Conservation (phyloP, 1,140 invertebrate species). For the Dinoponera quadriceps region DNA sequence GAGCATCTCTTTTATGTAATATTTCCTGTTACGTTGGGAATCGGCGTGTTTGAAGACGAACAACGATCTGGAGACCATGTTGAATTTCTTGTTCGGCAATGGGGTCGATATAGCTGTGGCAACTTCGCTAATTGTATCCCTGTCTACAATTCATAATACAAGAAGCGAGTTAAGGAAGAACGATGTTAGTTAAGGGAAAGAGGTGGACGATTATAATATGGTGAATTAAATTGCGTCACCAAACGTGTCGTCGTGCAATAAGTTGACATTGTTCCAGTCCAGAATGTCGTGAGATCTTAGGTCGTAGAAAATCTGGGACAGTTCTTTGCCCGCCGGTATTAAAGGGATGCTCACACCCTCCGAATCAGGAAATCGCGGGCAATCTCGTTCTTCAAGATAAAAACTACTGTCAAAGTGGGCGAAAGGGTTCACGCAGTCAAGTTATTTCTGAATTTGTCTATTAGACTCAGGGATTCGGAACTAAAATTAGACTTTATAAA, state of each 20-base stretch:
- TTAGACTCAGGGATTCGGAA: too few species aligned
- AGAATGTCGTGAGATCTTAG: conserved; percentile 87
- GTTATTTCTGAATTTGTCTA: too few species aligned
- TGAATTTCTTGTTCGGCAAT: conserved; percentile 81
- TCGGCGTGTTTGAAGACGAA: conserved; percentile 86
- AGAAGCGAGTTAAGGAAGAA: background rate
- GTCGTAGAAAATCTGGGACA: conserved; percentile 91
- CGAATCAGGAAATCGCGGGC: conserved; percentile 88
- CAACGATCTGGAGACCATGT: conserved; percentile 86
- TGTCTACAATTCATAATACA: conserved; percentile 80
- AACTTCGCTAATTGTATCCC: conserved; percentile 88
- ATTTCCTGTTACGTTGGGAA: conserved; percentile 83
- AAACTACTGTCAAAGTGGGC: background rate
- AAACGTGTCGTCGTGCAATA: conserved; percentile 90
- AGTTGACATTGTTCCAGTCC: conserved; percentile 89
- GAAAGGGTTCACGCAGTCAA: background rate
- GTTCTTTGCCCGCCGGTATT: conserved; percentile 88
- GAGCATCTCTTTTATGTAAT: conserved; percentile 85
- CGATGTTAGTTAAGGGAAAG: background rate
- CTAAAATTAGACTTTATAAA: too few species aligned
- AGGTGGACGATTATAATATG: background rate
- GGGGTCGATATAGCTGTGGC: conserved; percentile 86
- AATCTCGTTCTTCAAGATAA: conserved; percentile 87
- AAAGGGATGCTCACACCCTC: conserved; percentile 90
- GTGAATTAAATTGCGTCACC: conserved; percentile 84